Conservation (phyloP, 2,888 invertebrate species). For the Volucella inanis region DNA sequence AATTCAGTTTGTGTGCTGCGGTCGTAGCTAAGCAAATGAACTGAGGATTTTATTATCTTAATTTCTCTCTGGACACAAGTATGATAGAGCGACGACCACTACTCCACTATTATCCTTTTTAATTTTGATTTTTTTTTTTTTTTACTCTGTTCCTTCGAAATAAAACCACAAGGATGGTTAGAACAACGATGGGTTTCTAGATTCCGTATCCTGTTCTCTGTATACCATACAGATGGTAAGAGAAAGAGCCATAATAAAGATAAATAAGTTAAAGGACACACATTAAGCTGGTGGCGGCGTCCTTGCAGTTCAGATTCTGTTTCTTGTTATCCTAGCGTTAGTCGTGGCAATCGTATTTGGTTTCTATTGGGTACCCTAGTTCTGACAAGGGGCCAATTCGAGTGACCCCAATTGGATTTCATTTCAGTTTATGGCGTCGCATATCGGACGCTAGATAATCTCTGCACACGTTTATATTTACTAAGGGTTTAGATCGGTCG, state of each 20-base stretch:
- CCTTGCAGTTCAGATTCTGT: conserved; percentile 64
- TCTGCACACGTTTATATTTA: conserved; percentile 55
- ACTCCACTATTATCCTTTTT: conserved; percentile 49
- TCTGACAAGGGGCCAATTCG: conserved; percentile 49
- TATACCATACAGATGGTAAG: conserved; percentile 17
- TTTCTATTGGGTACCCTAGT: background rate
- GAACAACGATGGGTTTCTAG: conserved; percentile 10
- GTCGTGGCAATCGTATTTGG: conserved; percentile 2
- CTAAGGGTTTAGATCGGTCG: conserved; percentile 31
- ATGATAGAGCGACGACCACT: conserved; percentile 8
- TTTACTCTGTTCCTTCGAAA: conserved; percentile 11
- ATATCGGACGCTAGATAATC: conserved; percentile 70
- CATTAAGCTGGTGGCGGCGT: conserved; percentile 62
- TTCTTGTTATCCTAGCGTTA: conserved; percentile 57
- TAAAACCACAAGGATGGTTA: conserved; percentile 42
- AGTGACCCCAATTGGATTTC: conserved; percentile 73
- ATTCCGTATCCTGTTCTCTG: background rate
- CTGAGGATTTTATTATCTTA: conserved; percentile 74
- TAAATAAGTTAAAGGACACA: conserved; percentile 74
- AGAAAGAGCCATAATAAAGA: conserved; percentile 62
- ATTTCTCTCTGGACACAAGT: conserved; percentile 67
- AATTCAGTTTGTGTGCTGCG: conserved; percentile 67
- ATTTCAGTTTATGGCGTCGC: conserved; percentile 72
- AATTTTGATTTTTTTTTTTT: conserved; percentile 39
- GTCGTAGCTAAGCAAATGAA: conserved; percentile 69